Base-by-base conservation (phyloP, 2,113 vertebrate genomes). In the Pachypanchax playfairii region DNA sequence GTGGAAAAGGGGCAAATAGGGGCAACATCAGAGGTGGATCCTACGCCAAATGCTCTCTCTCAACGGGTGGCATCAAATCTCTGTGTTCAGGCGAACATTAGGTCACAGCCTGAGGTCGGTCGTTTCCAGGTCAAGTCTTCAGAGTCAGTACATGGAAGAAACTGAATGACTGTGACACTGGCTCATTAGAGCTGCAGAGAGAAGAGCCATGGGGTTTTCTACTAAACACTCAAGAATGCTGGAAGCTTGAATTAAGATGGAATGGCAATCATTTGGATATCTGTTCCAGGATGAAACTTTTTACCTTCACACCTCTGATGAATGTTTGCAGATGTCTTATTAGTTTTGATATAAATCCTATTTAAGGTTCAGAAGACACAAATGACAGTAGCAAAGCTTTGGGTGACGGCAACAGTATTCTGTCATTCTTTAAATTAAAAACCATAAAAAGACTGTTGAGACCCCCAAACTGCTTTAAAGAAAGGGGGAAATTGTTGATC, bases 111-210 rank as follows among this genome's bases (percentile, higher is more conserved):
- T 11, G 53, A 56, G 67, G 53, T 79, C 39, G 12, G 53, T 4
- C 17, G 7, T 70, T 80, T 86, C 65, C 77, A 79, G 83, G 83
- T 86, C 81, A 73, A 25, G 38, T 54, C 61, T 28, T 65, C 42
- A 35, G 33, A 26, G 50, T 77, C 61, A 36, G 4, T 51, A 7
- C 39, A 41, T 55, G 26, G 54, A 28, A 62, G 57, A 64, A 62
- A 46, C 52, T 73, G 55, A 79, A 66, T 39, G 53, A 70, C 65
- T 44, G 63, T 54, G 64, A 31, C 12, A 65, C 25, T 4, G 9
- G 31, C 47, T 18, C 33, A 62, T 58, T 44, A 53, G 56, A 66
- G 64, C 33, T 17, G 25, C 24, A 3, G n/a, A 13, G 20, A 22
- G 50, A 26, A 38, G 24, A 12, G 51, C 52, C 56, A n/a, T 1